Evolutionary conservation across 1,140 invertebrate genomes (phyloP).

Genomic region (Gyrodactylus bullatarudis): DNA sequence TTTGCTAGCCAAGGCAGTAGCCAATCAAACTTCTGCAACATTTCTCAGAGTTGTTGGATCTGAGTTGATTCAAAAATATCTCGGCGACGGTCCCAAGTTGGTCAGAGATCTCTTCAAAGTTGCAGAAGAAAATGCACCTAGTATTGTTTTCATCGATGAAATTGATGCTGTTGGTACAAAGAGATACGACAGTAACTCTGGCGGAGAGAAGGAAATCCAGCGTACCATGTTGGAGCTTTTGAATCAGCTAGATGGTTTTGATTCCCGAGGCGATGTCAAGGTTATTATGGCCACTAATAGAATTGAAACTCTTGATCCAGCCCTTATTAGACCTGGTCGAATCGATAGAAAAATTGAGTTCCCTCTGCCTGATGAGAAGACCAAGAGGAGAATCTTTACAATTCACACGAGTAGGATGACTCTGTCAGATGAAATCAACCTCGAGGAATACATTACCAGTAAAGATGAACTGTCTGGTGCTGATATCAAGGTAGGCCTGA

Average conservation of each 20-base stretch:
- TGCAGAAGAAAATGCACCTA: constrained; percentile 92
- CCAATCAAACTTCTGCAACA: constrained; percentile 94
- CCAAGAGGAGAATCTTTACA: constrained; percentile 77
- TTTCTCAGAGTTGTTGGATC: constrained; percentile 91
- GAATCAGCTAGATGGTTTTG: constrained; percentile 94
- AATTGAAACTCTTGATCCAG: constrained; percentile 93
- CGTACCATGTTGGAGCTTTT: constrained; percentile 94
- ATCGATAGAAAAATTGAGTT: constrained; percentile 99
- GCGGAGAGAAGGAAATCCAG: constrained; percentile 94
- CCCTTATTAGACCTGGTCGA: constrained; percentile 78
- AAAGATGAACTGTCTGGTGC: constrained; percentile 97
- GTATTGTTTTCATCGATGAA: constrained; percentile 98
- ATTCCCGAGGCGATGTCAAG: constrained; percentile 72
- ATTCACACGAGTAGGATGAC: constrained; percentile 97
- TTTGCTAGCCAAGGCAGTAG: constrained; percentile 81
- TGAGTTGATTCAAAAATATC: constrained; percentile 92
- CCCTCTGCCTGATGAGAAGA: constrained; percentile 92
- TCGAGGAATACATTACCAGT: constrained; percentile 87
- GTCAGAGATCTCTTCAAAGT: constrained; percentile 86
- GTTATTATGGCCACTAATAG: constrained; percentile 98
- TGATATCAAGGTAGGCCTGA: constrained; percentile 27
- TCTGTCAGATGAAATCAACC: constrained; percentile 69
- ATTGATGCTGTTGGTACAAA: constrained; percentile 99
- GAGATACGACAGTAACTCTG: constrained; percentile 98
- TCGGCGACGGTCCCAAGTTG: constrained; percentile 92